Conservation (phyloP, 2,113 vertebrate species). For the Psephotus haematonotus region DNA sequence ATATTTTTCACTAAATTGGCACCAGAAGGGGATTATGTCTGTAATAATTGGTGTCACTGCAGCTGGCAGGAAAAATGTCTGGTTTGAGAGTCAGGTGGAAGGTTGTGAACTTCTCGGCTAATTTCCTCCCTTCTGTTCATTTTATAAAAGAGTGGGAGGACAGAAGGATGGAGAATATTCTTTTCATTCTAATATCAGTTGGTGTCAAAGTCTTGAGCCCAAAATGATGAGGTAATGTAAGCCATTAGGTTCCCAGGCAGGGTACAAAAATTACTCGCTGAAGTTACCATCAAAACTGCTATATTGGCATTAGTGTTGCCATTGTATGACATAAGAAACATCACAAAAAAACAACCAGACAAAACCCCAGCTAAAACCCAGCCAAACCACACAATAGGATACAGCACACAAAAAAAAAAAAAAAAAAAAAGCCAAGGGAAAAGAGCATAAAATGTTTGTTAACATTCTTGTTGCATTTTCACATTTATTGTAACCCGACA, state of each 20-base stretch:
- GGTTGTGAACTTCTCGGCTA: neutral
- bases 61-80: neutral
- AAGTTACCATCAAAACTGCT: neutral
- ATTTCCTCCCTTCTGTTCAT: neutral
- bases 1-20: neutral
- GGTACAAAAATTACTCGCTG: neutral
- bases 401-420: neutral
- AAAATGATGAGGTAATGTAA: neutral
- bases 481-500: neutral
- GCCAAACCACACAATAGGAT: neutral
- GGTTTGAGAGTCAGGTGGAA: neutral
- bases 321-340: neutral
- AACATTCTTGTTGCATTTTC: neutral
- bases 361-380: neutral
- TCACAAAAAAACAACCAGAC: neutral
- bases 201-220: neutral
- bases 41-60: neutral
- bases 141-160: neutral
- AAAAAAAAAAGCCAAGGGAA: neutral
- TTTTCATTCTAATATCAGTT: neutral
- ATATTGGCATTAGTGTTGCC: neutral
- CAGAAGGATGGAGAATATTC: neutral
- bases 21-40: neutral
- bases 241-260: neutral
- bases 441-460: neutral